Percentiles rank a stretch among this genome's conserved stretches.
Conservation (phyloP, 2,797 vertebrate genomes). For the Onychomys leucogaster region DNA sequence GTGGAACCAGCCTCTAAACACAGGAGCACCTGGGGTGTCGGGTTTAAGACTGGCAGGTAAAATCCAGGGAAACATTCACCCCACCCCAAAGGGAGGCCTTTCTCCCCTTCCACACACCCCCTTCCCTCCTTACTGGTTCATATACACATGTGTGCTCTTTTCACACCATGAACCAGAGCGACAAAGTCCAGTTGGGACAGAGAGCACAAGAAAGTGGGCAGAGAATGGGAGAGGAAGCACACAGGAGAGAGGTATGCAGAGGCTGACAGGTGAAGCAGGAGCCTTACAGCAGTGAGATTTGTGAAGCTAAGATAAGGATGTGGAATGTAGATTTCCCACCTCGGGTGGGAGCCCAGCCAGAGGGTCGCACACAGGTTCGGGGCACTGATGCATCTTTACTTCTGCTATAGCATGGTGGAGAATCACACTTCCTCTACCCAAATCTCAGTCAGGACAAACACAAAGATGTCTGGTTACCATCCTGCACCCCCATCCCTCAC, state of each 20-base stretch:
- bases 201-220: not conserved
- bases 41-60: not conserved
- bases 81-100: not conserved
- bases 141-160: too few species aligned
- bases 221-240: not conserved
- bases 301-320: conserved; percentile 52
- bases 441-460: not conserved
- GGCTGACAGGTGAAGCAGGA: not conserved
- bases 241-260: not conserved
- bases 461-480: not conserved
- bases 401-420: conserved; percentile 79
- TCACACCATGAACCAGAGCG: not conserved
- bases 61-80: not conserved
- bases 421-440: not conserved
- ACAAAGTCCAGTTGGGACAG: not conserved
- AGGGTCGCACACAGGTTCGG: conserved; percentile 87
- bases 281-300: not conserved
- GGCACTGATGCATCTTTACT: conserved; percentile 93
- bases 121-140: not conserved
- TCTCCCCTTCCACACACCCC: not conserved
- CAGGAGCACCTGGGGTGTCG: not conserved
- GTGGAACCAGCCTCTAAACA: not conserved
- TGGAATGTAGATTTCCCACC: conserved; percentile 82
- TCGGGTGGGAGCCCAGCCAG: conserved; percentile 85
- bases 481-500: not conserved